Conservation (phyloP, 2,888 invertebrate species). For the Nephrotoma guestfalica region DNA sequence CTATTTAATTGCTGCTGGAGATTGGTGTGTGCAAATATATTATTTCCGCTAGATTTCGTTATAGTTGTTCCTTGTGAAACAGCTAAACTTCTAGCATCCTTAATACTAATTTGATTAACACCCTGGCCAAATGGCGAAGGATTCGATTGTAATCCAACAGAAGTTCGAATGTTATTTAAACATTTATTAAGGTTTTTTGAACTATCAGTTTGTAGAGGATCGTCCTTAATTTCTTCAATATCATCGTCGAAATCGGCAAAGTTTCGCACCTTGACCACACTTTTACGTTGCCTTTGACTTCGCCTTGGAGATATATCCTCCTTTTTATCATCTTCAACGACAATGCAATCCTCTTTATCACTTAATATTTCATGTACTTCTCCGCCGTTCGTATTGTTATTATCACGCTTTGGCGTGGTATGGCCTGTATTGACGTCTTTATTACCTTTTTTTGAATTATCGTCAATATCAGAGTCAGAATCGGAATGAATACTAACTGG, state of each 20-base stretch:
- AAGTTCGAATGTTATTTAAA: neutral
- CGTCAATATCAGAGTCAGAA: conserved; percentile 24
- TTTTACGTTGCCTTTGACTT: conserved; percentile 32
- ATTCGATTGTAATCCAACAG: conserved; percentile 17
- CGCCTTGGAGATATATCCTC: conserved; percentile 18
- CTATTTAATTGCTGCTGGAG: neutral
- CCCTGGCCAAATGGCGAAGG: conserved; percentile 6
- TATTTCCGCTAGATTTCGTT: conserved; percentile 1
- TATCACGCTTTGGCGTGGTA: conserved; percentile 12
- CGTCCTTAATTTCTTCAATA: conserved; percentile 35
- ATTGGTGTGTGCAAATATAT: neutral
- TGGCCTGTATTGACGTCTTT: conserved; percentile 9
- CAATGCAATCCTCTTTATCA: conserved; percentile 37
- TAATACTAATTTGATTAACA: conserved; percentile 23
- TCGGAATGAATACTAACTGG: conserved; percentile 34
- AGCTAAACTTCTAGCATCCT: conserved; percentile 26
- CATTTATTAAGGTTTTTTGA: neutral
- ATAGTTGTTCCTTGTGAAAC: neutral
- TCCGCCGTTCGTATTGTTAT: conserved; percentile 17
- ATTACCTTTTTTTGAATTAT: conserved; percentile 8
- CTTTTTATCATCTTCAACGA: conserved; percentile 40
- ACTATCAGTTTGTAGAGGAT: conserved; percentile 33
- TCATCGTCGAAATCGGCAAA: conserved; percentile 32
- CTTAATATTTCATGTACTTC: conserved; percentile 34
- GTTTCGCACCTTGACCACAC: conserved; percentile 23